These are phyloP conservation scores for Laticauda laticaudata DNA, from an alignment of 2,113 vertebrate species.

Conservation along the genomic window DNA sequence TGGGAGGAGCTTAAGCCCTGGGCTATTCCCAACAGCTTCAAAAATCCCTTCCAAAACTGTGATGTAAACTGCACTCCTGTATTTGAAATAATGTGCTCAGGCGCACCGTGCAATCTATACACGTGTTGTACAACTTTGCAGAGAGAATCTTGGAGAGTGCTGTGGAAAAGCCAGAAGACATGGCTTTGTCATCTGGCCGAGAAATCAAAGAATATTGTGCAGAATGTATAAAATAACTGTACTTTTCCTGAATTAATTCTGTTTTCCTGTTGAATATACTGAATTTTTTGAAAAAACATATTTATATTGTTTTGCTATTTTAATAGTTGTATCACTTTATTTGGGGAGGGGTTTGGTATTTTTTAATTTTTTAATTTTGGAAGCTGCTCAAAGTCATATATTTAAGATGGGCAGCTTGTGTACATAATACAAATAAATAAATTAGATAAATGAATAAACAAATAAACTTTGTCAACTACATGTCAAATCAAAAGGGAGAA, in stretches of 20 bases:
- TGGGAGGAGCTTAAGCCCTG: too few relatives aligned
- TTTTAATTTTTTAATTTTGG: background rate
- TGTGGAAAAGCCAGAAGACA: background rate
- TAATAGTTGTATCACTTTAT: background rate
- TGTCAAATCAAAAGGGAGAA: slow-evolving; percentile 42
- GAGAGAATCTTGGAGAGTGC: too few relatives aligned
- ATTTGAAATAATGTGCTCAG: too few relatives aligned
- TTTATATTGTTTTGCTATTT: background rate
- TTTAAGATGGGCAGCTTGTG: background rate
- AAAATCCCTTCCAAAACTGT: too few relatives aligned
- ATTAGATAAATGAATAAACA: background rate
- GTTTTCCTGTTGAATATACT: background rate
- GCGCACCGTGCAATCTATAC: too few relatives aligned
- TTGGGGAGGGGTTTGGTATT: background rate
- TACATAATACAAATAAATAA: background rate
- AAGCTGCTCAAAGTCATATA: background rate
- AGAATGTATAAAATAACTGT: background rate
- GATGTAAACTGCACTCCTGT: too few relatives aligned
- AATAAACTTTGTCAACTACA: slow-evolving; percentile 16
- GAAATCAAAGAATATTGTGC: background rate
- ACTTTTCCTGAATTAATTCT: background rate
- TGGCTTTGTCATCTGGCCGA: background rate
- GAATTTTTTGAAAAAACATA: background rate
- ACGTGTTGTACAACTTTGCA: too few relatives aligned
- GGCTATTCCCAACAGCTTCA: too few relatives aligned